Evolutionary conservation across 2,888 invertebrate species (phyloP).

Genomic region (Stegana nigrithorax): DNA sequence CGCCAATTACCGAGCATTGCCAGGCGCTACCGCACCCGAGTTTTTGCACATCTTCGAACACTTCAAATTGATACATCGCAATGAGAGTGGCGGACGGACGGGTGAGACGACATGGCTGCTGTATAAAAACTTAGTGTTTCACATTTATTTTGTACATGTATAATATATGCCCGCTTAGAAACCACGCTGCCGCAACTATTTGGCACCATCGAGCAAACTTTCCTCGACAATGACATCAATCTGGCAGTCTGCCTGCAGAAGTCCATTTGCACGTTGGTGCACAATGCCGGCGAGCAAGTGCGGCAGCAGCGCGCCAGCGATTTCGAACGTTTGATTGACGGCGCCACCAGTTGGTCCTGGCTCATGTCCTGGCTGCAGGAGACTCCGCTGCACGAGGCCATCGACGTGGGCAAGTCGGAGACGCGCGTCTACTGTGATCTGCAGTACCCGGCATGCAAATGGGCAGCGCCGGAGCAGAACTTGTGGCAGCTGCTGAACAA

Average conservation of each 20-base stretch:
- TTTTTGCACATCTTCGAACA: slow-evolving; percentile 44
- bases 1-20: slow-evolving; percentile 22
- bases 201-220: slow-evolving; percentile 70
- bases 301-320: slow-evolving; percentile 66
- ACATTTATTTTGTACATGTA: neutral
- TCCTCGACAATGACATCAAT: slow-evolving; percentile 73
- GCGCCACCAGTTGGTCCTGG: slow-evolving; percentile 69
- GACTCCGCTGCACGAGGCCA: slow-evolving; percentile 70
- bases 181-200: slow-evolving; percentile 57
- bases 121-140: neutral
- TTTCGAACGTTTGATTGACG: slow-evolving; percentile 71
- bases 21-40: slow-evolving; percentile 25
- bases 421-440: slow-evolving; percentile 61
- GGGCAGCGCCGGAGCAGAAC: slow-evolving; percentile 54
- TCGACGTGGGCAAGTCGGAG: slow-evolving; percentile 68
- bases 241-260: slow-evolving; percentile 74
- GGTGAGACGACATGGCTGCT: slow-evolving; percentile 43
- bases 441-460: slow-evolving; percentile 70
- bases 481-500: slow-evolving; percentile 43
- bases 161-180: slow-evolving; percentile 37
- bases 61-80: slow-evolving; percentile 56
- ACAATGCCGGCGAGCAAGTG: slow-evolving; percentile 62
- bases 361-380: slow-evolving; percentile 68
- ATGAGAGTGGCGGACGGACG: slow-evolving; percentile 47
- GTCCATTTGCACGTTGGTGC: slow-evolving; percentile 71